These are phyloP conservation scores for Dioctria linearis DNA, from an alignment of 2,888 invertebrate genomes.

Conservation along the genomic window DNA sequence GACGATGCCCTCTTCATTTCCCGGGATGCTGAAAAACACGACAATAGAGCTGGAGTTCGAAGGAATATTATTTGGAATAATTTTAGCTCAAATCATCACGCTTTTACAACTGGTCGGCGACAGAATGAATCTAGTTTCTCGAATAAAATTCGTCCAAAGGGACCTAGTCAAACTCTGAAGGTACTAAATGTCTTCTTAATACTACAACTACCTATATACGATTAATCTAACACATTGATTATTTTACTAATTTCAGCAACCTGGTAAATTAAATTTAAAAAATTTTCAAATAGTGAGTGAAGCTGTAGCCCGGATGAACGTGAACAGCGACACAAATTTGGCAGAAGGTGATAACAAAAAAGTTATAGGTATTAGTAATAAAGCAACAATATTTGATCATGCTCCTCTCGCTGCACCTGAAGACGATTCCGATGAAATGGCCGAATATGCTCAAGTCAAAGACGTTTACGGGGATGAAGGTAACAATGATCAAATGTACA, in stretches of 20 bases:
- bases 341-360: constrained; percentile 66
- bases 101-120: constrained; percentile 81
- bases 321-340: constrained; percentile 72
- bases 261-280: constrained; percentile 90
- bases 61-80: constrained; percentile 74
- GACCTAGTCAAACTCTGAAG: constrained; percentile 79
- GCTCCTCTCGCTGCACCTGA: constrained; percentile 85
- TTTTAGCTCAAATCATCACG: constrained; percentile 77
- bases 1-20: constrained; percentile 72
- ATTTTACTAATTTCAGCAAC: constrained; percentile 75
- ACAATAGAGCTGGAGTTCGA: constrained; percentile 67
- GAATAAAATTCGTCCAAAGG: constrained; percentile 77
- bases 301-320: constrained; percentile 82
- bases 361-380: constrained; percentile 65
- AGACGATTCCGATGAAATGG: constrained; percentile 78
- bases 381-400: constrained; percentile 74
- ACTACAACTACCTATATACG: neutral
- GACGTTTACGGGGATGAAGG: constrained; percentile 76
- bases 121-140: constrained; percentile 72
- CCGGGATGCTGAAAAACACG: constrained; percentile 67
- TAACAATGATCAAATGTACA: constrained; percentile 74
- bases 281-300: constrained; percentile 92
- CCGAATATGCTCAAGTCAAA: constrained; percentile 81
- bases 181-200: constrained; percentile 63
- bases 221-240: neutral